A percentile compares a stretch with the other conserved stretches of the same genome.
These are phyloP conservation scores for Montipora efflorescens DNA, from an alignment of 64 coral and sea anemone species.

Conservation along the genomic window DNA sequence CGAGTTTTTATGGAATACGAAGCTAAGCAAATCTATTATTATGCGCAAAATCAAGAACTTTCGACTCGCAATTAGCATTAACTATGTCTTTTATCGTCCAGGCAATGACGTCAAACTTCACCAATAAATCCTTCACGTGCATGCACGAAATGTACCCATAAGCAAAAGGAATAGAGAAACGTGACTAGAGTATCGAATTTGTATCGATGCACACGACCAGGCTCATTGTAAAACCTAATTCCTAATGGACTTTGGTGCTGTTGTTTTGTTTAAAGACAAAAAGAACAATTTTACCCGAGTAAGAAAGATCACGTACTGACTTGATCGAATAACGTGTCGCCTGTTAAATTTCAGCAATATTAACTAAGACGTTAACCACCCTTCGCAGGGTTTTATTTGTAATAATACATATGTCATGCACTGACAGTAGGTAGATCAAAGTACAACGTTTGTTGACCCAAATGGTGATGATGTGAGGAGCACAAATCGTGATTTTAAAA, in stretches of 20 bases:
- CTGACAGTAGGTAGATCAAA: background rate
- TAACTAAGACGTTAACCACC: background rate
- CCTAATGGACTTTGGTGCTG: background rate
- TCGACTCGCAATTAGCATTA: background rate
- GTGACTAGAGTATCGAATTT: constrained; percentile 5
- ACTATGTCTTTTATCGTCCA: constrained; percentile 8
- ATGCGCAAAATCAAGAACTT: background rate
- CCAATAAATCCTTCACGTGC: background rate
- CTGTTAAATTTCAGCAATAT: background rate
- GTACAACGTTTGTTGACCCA: background rate
- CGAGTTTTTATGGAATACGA: background rate
- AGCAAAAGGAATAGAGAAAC: constrained; percentile 4
- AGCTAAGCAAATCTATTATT: background rate
- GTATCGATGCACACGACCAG: background rate
- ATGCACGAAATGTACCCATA: constrained; percentile 6
- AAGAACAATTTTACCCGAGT: background rate
- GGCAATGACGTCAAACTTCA: background rate
- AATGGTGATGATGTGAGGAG: background rate
- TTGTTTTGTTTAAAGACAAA: background rate
- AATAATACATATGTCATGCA: too few relatives aligned
- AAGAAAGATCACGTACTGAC: background rate
- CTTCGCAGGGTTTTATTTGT: too few relatives aligned
- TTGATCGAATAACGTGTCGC: background rate
- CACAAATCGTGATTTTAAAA: too few relatives aligned
- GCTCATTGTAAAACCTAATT: background rate